phyloP scores from a whole-genome alignment of 2,797 vertebrate genomes.

The Tarsius wallacei region DNA sequence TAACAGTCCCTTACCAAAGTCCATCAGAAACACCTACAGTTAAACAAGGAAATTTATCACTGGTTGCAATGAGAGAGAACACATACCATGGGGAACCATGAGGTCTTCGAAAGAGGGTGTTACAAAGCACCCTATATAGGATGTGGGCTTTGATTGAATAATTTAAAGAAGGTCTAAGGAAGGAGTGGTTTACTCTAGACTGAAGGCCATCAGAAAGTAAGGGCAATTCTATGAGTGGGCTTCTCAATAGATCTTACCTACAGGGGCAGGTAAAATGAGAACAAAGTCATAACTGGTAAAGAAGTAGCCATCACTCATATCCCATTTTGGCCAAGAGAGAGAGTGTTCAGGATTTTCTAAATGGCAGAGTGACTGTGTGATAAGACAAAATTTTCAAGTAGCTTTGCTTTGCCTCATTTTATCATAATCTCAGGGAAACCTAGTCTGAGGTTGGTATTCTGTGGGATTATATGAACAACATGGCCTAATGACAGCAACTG shows the following conservation, averaged over 20 bases:
- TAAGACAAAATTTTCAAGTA: constrained; percentile 55
- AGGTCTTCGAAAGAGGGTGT: neutral
- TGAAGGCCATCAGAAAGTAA: neutral
- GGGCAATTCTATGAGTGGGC: neutral
- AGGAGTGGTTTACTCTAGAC: neutral
- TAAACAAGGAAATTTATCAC: neutral
- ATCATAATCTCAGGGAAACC: neutral
- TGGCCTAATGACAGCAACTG: neutral
- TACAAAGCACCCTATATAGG: neutral
- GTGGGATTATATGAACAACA: neutral
- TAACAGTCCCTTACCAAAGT: neutral
- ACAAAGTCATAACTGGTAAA: neutral
- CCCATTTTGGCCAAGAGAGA: neutral
- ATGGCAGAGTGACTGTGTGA: neutral
- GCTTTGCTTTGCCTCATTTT: constrained; percentile 25
- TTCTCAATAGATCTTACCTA: neutral
- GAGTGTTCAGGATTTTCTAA: neutral
- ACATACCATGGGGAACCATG: neutral
- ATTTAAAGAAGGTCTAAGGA: neutral
- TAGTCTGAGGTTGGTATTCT: neutral
- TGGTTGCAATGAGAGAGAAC: neutral
- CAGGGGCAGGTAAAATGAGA: neutral
- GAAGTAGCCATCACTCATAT: neutral
- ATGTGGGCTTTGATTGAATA: neutral
- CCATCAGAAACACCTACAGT: neutral